Evolutionary conservation across 2,888 invertebrate genomes (phyloP), one percentile per base, ranked within the genome.

Genomic region (Magallana nippona): DNA sequence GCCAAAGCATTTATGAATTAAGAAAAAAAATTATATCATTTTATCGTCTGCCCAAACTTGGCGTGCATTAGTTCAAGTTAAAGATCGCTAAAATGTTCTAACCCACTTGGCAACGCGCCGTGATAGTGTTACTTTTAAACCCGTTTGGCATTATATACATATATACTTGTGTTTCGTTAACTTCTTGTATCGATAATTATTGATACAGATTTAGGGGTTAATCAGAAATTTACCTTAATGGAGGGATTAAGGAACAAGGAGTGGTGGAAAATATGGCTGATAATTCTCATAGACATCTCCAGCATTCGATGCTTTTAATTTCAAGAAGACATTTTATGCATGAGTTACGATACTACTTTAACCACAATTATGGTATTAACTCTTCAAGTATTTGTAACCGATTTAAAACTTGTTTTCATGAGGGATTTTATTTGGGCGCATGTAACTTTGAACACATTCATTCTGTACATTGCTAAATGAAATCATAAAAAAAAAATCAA

Each of bases 51-150:
- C 15, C 27, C 10, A 27, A 60, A 60, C 15, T 27, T 27, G 11
- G 63, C 63, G 27, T 27, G 15, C 19, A 10, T 63, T 63, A 22
- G 13, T 27, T 63, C 27, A 27, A 27, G 27, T 27, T 27, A 63
- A 22, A 13, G 27, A 19, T 19, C 63, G 27, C 27, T 10, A 19
- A 27, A 27, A 63, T 63, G 63, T 27, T 63, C 63, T 63, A 63
- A 63, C 63, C 63, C 15, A 63, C 63, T 63, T 63, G 63, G 63
- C 63, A 22, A 63, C 27, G 22, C 63, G 63, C 63, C 63, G 63
- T 1, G 22, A 11, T 60, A 63, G 63, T 63, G 63, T 63, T 63
- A 63, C 63, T 63, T 63, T 63, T 63, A 44, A 63, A 63, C 22
- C 22, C 63, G 27, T 63, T 63, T 63, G 63, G 63, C 63, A 63